These are phyloP conservation scores for Cydia fagiglandana DNA, from an alignment of 1,140 invertebrate genomes.

Conservation along the genomic window DNA sequence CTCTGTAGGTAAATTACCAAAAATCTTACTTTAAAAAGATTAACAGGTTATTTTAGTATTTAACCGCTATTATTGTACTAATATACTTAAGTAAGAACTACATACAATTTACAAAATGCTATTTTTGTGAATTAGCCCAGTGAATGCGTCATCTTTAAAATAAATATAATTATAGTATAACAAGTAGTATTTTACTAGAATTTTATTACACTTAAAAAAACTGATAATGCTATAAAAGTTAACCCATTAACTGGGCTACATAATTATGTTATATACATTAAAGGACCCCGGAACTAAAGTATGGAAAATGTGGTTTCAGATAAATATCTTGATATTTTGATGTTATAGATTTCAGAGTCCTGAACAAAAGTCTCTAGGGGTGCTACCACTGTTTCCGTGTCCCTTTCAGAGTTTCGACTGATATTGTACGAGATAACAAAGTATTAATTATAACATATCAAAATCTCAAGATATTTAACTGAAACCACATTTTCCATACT, in stretches of 20 bases:
- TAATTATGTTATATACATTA: neutral
- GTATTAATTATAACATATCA: too few relatives aligned
- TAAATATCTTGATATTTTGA: too few relatives aligned
- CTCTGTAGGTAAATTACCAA: neutral
- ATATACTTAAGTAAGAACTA: slow-evolving; percentile 41
- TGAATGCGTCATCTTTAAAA: neutral
- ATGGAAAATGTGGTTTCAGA: too few relatives aligned
- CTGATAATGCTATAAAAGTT: slow-evolving; percentile 34
- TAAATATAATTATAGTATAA: neutral
- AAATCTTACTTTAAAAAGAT: neutral
- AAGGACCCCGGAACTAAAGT: neutral
- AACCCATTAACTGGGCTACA: slow-evolving; percentile 8
- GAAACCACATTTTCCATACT: too few relatives aligned
- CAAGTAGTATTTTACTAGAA: neutral
- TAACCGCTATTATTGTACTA: slow-evolving; percentile 62
- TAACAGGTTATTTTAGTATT: slow-evolving; percentile 15
- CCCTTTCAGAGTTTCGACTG: too few relatives aligned
- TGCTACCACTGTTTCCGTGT: too few relatives aligned
- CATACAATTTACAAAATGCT: slow-evolving; percentile 35
- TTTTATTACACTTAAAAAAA: slow-evolving; percentile 47
- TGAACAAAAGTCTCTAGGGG: too few relatives aligned
- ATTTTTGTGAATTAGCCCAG: slow-evolving; percentile 1
- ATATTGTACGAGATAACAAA: too few relatives aligned
- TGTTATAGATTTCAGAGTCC: too few relatives aligned
- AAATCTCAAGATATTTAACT: too few relatives aligned